Evolutionary conservation across 2,797 vertebrate genomes (phyloP), one percentile per base, ranked within the genome.

Genomic region (Pyrocephalus nanus): DNA sequence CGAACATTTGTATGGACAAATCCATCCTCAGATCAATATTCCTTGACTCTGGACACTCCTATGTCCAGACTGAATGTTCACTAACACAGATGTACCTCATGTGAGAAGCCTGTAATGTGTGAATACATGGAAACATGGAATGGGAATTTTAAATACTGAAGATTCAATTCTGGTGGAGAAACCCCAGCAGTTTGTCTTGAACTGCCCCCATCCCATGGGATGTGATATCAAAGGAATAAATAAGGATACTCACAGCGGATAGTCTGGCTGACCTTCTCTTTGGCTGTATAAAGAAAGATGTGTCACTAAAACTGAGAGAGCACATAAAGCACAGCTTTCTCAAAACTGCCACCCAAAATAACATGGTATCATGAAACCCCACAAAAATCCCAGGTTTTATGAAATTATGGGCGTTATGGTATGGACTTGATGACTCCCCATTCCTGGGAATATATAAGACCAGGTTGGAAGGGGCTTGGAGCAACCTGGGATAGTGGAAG

Each of bases 181-280:
- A 0, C 0, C 8, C 2, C 10, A 5, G 0, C 0, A 21, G 29
- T 48, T 71, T 51, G 21, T 54, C 38, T 64, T 0, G 6, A 77
- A 34, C 12, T 29, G 8, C 23, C 26, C 71, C 84, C 19, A 70
- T 29, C 14, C 30, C 61, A n/a, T 0, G 1, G 9, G 11, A 32
- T 5, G 19, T 4, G 36, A 6, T 12, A 50, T 8, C 7, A 12
- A 57, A 58, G 13, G 43, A 55, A 27, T n/a, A 54, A 82, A 61
- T 17, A 70, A 18, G 57, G 91, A 29, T 97, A 97, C 99, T 98
- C 98, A 99, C 99, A 97, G 98, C 98, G 25, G 98, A 99, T 98
- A 99, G 98, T 97, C 99, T 98, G 77, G 98, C 98, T 47, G 99
- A 99, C 98, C 99, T 98, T 98, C 99, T 99, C 98, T 98, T 98